A percentile compares a stretch with the other conserved stretches of the same genome.
Evolutionary conservation across 2,888 invertebrate species (phyloP).

Genomic region (Apodemia mormo): DNA sequence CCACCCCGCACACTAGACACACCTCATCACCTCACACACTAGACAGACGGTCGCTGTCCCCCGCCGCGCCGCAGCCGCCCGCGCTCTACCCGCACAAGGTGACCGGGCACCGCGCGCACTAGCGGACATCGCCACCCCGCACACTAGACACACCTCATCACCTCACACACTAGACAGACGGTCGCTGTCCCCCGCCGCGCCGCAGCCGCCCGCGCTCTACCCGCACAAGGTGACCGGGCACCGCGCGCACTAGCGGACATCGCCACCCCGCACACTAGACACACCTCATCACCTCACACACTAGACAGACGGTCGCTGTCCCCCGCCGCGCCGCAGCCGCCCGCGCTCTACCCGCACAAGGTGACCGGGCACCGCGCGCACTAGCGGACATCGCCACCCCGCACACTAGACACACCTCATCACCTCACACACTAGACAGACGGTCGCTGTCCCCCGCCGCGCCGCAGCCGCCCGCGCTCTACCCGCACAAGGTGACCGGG

Average conservation of each 20-base stretch:
- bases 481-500: conserved; percentile 60
- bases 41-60: not conserved
- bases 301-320: not conserved
- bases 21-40: not conserved
- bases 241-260: not conserved
- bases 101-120: too few relatives aligned
- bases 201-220: conserved; percentile 55
- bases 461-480: conserved; percentile 58
- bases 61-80: too few relatives aligned
- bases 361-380: too few relatives aligned
- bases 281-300: not conserved
- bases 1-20: not conserved
- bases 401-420: not conserved
- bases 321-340: too few relatives aligned
- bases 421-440: too few relatives aligned
- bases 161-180: too few relatives aligned
- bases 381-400: not conserved
- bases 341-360: too few relatives aligned
- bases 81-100: too few relatives aligned
- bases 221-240: conserved; percentile 57
- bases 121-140: not conserved
- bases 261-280: not conserved
- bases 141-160: not conserved
- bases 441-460: conserved; percentile 93
- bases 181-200: conserved; percentile 91